These are phyloP conservation scores for Entosphenus tridentatus DNA, from an alignment of 2,113 vertebrate species.

Conservation along the genomic window DNA sequence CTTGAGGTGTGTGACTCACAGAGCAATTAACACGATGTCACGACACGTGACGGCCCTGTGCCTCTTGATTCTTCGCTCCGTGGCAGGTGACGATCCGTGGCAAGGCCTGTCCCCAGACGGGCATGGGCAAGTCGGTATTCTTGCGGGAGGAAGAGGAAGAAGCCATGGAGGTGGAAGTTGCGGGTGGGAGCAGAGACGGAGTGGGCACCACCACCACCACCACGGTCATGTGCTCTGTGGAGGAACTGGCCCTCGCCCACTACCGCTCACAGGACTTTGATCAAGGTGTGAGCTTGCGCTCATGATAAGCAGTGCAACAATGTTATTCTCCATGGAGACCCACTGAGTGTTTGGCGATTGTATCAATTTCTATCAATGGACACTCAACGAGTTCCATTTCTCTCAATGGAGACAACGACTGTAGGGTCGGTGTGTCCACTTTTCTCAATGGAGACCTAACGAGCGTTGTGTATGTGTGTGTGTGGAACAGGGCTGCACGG, in stretches of 20 bases:
- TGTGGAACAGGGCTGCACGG: conserved; percentile 59
- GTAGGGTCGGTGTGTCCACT: too few relatives aligned
- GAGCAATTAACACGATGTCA: too few relatives aligned
- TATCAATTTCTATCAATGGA: too few relatives aligned
- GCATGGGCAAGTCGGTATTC: conserved; percentile 60
- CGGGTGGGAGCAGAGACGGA: conserved; percentile 4
- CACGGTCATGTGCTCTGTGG: conserved; percentile 59
- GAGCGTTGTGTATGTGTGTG: too few relatives aligned
- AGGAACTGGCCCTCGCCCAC: conserved; percentile 52
- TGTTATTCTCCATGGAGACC: too few relatives aligned
- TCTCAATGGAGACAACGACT: too few relatives aligned
- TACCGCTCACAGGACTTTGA: conserved; percentile 54
- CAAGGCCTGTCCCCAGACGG: conserved; percentile 54
- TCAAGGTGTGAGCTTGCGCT: conserved; percentile 32
- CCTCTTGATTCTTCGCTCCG: background rate
- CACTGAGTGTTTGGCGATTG: too few relatives aligned
- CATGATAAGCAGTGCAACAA: too few relatives aligned
- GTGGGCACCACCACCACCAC: background rate
- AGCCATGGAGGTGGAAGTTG: conserved; percentile 10
- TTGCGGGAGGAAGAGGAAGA: conserved; percentile 25
- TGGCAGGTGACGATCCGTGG: conserved; percentile 64
- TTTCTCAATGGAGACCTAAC: too few relatives aligned
- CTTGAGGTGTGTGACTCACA: too few relatives aligned
- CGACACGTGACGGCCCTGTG: background rate
- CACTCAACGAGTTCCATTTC: too few relatives aligned